A percentile compares a stretch with the other conserved stretches of the same genome.
These are phyloP conservation scores for Sipha flava DNA, from an alignment of 1,140 invertebrate species.

Conservation along the genomic window DNA sequence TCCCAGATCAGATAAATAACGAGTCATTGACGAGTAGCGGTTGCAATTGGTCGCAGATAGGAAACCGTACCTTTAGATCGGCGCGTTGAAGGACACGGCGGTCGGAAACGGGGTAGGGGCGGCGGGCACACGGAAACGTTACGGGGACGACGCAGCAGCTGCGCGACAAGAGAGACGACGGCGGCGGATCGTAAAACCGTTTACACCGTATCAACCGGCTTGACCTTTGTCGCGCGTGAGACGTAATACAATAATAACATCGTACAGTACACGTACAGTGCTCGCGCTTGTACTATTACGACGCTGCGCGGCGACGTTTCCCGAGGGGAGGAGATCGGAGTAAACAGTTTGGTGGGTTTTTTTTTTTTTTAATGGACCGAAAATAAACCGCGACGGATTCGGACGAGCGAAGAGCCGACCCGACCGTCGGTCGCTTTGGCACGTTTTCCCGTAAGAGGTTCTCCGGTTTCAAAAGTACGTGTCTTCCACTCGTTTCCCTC, in stretches of 20 bases:
- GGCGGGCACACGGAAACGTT: background rate
- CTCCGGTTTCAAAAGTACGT: slow-evolving; percentile 27
- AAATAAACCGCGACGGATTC: slow-evolving; percentile 29
- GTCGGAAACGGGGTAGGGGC: background rate
- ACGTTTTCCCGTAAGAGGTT: slow-evolving; percentile 3
- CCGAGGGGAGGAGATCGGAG: no score
- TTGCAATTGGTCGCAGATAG: no score
- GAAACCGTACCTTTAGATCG: no score
- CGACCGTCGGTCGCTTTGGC: slow-evolving; percentile 2
- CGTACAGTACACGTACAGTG: no score
- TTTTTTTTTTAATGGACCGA: slow-evolving; percentile 15
- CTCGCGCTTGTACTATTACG: no score
- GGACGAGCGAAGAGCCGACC: slow-evolving; percentile 21
- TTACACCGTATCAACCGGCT: background rate
- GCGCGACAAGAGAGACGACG: slow-evolving; percentile 5
- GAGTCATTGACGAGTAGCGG: no score
- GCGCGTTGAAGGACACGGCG: no score
- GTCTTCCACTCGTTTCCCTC: background rate
- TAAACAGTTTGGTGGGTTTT: background rate
- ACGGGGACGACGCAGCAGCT: background rate
- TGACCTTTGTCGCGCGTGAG: slow-evolving; percentile 5
- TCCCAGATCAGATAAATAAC: no score
- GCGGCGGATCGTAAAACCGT: slow-evolving; percentile 19
- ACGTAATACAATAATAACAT: background rate
- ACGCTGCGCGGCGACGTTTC: no score